phyloP scores from a whole-genome alignment of 1,140 invertebrate genomes.

The Heliconius hewitsoni region DNA sequence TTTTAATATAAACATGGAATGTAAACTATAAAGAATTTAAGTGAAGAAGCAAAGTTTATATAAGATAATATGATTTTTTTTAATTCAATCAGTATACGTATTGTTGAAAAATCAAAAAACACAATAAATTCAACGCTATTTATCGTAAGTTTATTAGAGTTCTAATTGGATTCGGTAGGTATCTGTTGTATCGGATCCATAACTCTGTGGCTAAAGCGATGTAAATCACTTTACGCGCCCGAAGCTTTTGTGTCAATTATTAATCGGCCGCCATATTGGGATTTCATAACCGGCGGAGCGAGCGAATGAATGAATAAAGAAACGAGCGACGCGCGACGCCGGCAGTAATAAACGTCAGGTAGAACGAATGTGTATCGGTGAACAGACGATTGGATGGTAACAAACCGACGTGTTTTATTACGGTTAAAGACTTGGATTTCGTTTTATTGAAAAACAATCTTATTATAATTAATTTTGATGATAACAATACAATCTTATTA shows the following conservation, averaged over 20 bases:
- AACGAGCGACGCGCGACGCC: slow-evolving; percentile 24
- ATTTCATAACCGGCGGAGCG: slow-evolving; percentile 25
- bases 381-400: slow-evolving; percentile 34
- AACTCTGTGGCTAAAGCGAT: slow-evolving; percentile 20
- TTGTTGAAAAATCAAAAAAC: neutral
- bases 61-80: neutral
- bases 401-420: slow-evolving; percentile 1
- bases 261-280: slow-evolving; percentile 24
- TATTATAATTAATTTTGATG: too few species aligned
- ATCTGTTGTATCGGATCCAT: slow-evolving; percentile 26
- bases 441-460: neutral
- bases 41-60: neutral
- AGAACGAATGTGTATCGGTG: slow-evolving; percentile 44
- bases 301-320: slow-evolving; percentile 39
- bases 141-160: slow-evolving; percentile 24
- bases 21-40: too few species aligned
- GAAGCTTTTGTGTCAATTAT: slow-evolving; percentile 29
- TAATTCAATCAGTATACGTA: neutral
- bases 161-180: slow-evolving; percentile 24
- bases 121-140: slow-evolving; percentile 14
- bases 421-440: slow-evolving; percentile 11
- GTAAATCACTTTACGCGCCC: slow-evolving; percentile 24
- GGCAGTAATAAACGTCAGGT: slow-evolving; percentile 44
- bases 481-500: neutral
- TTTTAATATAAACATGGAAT: too few species aligned